Evolutionary conservation across 2,888 invertebrate species (phyloP).

Genomic region (Gasteruption jaculator): DNA sequence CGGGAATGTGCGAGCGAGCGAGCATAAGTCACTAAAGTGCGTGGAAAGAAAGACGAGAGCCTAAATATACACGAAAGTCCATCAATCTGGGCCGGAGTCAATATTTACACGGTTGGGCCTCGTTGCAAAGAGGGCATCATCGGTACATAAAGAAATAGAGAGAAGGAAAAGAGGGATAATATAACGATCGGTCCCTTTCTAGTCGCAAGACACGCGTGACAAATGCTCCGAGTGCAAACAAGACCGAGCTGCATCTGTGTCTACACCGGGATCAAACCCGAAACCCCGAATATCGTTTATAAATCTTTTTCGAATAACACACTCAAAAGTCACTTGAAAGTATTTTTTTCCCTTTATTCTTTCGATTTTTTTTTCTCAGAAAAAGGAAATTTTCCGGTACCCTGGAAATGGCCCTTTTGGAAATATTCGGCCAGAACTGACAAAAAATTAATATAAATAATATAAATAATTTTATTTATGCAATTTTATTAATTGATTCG

Average conservation of each 20-base stretch:
- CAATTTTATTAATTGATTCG: too few species aligned
- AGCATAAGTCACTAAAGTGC: slow-evolving; percentile 33
- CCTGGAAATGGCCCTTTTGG: too few species aligned
- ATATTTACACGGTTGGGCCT: slow-evolving; percentile 50
- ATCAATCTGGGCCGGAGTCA: slow-evolving; percentile 49
- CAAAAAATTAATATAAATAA: too few species aligned
- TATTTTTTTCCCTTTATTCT: slow-evolving; percentile 8
- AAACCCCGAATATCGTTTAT: too few species aligned
- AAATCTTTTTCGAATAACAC: too few species aligned
- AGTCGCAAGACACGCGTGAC: slow-evolving; percentile 50
- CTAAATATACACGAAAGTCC: slow-evolving; percentile 44
- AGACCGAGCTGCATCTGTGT: slow-evolving; percentile 50
- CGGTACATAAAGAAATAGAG: slow-evolving; percentile 36
- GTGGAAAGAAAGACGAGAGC: slow-evolving; percentile 28
- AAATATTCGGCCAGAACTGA: too few species aligned
- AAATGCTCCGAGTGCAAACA: slow-evolving; percentile 49
- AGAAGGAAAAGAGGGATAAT: slow-evolving; percentile 12
- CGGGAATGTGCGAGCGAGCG: slow-evolving; percentile 31
- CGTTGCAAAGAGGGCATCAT: slow-evolving; percentile 49
- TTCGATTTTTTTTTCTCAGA: slow-evolving; percentile 3
- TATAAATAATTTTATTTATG: too few species aligned
- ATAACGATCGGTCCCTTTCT: slow-evolving; percentile 46
- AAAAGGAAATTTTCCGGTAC: too few species aligned
- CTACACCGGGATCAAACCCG: slow-evolving; percentile 32
- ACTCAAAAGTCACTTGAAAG: too few species aligned